Percentiles rank a stretch among this genome's conserved stretches.
Conservation (phyloP, 2,888 invertebrate species). For the Phasia obesa region DNA sequence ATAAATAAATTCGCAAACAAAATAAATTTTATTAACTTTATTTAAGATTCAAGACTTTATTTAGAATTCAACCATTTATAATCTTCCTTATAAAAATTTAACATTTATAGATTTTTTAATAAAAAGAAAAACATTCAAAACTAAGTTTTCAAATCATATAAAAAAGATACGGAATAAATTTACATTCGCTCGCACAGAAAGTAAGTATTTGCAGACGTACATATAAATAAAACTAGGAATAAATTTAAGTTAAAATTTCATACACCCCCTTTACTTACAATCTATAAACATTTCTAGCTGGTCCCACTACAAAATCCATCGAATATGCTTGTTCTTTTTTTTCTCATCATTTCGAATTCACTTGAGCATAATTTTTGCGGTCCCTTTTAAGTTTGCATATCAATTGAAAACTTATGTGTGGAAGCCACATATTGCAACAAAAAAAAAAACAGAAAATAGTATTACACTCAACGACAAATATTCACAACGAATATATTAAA, state of each 20-base stretch:
- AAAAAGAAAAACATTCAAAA: constrained; percentile 52
- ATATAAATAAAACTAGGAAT: constrained; percentile 37
- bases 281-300: constrained; percentile 52
- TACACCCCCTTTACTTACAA: not conserved
- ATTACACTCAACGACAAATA: constrained; percentile 28
- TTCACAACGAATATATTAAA: constrained; percentile 4
- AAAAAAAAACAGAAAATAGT: constrained; percentile 44
- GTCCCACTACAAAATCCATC: constrained; percentile 57
- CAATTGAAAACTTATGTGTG: constrained; percentile 79
- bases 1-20: too few relatives aligned
- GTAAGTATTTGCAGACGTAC: not conserved
- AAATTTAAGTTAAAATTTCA: constrained; percentile 51
- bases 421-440: constrained; percentile 73
- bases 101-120: constrained; percentile 45
- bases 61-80: constrained; percentile 48
- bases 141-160: constrained; percentile 56
- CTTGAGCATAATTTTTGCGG: constrained; percentile 81
- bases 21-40: too few relatives aligned
- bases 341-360: constrained; percentile 74
- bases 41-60: constrained; percentile 23
- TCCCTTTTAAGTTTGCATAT: constrained; percentile 81
- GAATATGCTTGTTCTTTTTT: constrained; percentile 34
- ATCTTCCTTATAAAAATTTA: constrained; percentile 51
- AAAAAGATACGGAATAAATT: constrained; percentile 47
- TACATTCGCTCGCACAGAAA: not conserved